Evolutionary conservation across 2,113 vertebrate species (phyloP), one percentile per base, ranked within the genome.

Genomic region (Ramphastos sulfuratus): DNA sequence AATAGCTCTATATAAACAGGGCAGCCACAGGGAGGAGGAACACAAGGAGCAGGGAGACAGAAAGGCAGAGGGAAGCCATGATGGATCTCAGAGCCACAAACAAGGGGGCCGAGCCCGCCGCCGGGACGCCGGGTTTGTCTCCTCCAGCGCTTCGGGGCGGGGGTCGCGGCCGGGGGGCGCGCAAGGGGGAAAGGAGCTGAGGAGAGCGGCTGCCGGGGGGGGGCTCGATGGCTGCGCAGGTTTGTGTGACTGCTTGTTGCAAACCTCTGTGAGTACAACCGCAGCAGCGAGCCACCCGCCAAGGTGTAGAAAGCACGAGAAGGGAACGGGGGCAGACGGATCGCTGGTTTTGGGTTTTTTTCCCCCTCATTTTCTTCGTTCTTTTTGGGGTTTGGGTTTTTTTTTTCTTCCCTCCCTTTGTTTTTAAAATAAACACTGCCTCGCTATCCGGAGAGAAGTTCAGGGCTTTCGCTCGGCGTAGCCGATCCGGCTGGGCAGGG

Each of bases 1-100:
- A 98, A 99, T 99, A 98, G 98, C 98, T 97, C 98, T 99, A 99
- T 99, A 99, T 98, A 99, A 99, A 98, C 98, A 98, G 97, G 97
- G 98, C 98, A 93, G 98, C 97, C 97, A 96, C 96, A 97, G 98
- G 98, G 98, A 99, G 98, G 98, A 98, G 98, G 98, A 98, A 98
- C 98, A 98, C 98, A 99, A 97, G 97, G 97, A 96, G 97, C 95
- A 82, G 97, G 97, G 96, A 98, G 97, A 96, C 94, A 97, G 97
- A 97, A 95, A 97, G 96, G 92, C 97, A 96, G 84, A 95, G 86
- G 96, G 97, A 97, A 96, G 97, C 96, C 97, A 98, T 97, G 97
- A 98, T 98, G 98, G 97, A 97, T 97, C 97, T 65, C 74, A 87
- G 91, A 76, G 70, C 93, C 95, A 94, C 95, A 96, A 94, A 95